phyloP scores from a whole-genome alignment of 2,797 vertebrate species.

The Micropoecilia bifurca region DNA sequence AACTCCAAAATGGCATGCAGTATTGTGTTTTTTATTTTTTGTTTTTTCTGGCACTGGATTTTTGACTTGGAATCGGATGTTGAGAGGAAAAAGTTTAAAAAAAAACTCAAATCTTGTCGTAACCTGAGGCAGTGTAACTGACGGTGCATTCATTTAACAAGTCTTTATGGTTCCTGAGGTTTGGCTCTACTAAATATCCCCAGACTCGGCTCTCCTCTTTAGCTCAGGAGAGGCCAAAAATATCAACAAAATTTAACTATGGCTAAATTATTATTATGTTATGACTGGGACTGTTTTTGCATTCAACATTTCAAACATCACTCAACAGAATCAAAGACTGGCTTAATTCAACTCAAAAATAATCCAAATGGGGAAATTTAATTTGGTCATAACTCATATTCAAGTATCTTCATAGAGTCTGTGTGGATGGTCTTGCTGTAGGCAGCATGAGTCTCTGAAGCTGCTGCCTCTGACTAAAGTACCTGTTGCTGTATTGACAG shows the following conservation, averaged over 20 bases:
- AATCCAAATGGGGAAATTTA: too few relatives aligned
- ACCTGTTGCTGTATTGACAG: too few relatives aligned
- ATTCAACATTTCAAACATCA: not conserved
- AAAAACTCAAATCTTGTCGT: not conserved
- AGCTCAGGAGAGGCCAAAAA: not conserved
- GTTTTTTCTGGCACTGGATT: not conserved
- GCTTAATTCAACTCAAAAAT: too few relatives aligned
- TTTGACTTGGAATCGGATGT: not conserved
- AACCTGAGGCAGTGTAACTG: not conserved
- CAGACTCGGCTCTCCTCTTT: not conserved
- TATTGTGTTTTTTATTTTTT: not conserved
- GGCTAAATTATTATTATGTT: not conserved
- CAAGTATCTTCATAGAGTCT: not conserved
- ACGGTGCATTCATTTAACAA: not conserved
- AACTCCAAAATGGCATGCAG: not conserved
- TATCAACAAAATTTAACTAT: not conserved
- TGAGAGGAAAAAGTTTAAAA: too few relatives aligned
- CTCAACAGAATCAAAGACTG: not conserved
- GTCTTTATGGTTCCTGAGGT: not conserved
- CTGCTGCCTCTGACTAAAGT: too few relatives aligned
- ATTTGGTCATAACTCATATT: not conserved
- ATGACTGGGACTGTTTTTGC: not conserved
- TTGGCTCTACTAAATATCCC: not conserved
- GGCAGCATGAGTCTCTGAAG: not conserved
- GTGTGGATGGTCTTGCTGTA: not conserved